Conservation (phyloP, 2,797 vertebrate genomes). For the Apogon talboti region DNA sequence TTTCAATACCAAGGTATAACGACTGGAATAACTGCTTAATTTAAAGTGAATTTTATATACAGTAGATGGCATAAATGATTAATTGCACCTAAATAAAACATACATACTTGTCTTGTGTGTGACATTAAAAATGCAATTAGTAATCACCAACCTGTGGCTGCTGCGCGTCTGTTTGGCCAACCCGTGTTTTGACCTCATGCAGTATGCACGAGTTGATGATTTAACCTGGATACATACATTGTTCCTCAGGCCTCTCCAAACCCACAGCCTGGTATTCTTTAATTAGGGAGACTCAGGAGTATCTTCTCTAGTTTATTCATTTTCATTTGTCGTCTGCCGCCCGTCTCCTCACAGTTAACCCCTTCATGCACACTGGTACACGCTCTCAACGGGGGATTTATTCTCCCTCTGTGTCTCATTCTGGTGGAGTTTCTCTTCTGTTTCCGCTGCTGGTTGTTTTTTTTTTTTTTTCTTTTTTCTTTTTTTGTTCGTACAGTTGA, state of each 20-base stretch:
- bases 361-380: constrained; percentile 31
- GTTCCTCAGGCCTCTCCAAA: constrained; percentile 40
- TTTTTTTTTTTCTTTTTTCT: no score
- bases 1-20: constrained; percentile 39
- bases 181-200: constrained; percentile 54
- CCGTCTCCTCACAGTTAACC: constrained; percentile 49
- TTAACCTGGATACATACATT: constrained; percentile 63
- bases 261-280: constrained; percentile 60
- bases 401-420: constrained; percentile 14
- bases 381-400: constrained; percentile 35
- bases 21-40: constrained; percentile 54
- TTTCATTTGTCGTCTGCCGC: constrained; percentile 61
- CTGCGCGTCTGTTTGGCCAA: constrained; percentile 40
- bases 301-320: constrained; percentile 70
- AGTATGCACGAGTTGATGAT: constrained; percentile 65
- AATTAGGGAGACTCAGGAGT: constrained; percentile 65
- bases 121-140: constrained; percentile 57
- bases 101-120: constrained; percentile 31
- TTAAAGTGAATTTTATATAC: constrained; percentile 22
- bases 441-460: neutral
- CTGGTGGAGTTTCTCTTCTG: neutral
- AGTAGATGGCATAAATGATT: constrained; percentile 67
- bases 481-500: no score
- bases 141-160: constrained; percentile 51
- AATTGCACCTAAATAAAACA: constrained; percentile 62